phyloP scores from a whole-genome alignment of 2,888 invertebrate species.

The Pharmacophagus antenor region DNA sequence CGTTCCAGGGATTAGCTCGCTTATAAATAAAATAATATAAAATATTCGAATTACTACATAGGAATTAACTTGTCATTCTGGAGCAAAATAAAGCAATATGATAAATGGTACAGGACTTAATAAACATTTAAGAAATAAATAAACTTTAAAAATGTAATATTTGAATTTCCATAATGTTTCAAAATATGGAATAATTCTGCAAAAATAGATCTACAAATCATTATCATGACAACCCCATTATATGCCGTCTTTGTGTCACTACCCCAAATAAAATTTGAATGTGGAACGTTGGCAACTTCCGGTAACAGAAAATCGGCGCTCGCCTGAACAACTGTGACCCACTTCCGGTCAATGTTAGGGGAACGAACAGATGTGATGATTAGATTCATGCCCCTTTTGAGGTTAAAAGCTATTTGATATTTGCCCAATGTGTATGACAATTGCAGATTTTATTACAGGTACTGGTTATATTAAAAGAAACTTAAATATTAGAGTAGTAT shows the following conservation, averaged over 20 bases:
- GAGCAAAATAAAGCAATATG: no score
- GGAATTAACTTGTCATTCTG: no score
- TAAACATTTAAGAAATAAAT: no score
- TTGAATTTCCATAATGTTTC: not conserved
- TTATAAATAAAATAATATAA: no score
- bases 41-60: no score
- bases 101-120: no score
- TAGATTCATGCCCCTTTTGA: conserved; percentile 65
- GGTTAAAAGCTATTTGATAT: conserved; percentile 66
- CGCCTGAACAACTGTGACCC: conserved; percentile 74
- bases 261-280: conserved; percentile 77
- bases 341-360: conserved; percentile 74
- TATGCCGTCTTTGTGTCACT: conserved; percentile 55
- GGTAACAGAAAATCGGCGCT: conserved; percentile 78
- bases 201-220: conserved; percentile 32
- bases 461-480: no score
- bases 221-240: conserved; percentile 48
- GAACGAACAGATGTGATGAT: conserved; percentile 76
- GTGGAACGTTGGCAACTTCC: conserved; percentile 76
- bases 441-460: not conserved
- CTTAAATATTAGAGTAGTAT: no score
- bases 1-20: no score
- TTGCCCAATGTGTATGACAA: conserved; percentile 29
- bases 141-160: not conserved
- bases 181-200: conserved; percentile 1